Evolutionary conservation across 2,113 vertebrate species (phyloP), one percentile per base, ranked within the genome.

Genomic region (Bostrychus sinensis): DNA sequence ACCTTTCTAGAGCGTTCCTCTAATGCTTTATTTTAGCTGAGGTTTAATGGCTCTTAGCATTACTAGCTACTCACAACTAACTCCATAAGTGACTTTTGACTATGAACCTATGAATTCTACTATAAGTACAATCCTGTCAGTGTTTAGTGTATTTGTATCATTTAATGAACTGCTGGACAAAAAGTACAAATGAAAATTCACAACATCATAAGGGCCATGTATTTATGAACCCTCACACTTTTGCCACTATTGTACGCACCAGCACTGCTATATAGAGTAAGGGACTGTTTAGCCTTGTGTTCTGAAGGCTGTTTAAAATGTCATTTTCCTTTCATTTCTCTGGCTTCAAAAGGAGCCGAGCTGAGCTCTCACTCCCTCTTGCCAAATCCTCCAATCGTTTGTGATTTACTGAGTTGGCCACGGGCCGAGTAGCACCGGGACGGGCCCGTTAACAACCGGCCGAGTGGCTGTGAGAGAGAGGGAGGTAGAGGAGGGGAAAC

Each of bases 351-450:
- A 91, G 74, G 61, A 59, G 59, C 38, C 63, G 77, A 67, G n/a
- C 75, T 89, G 82, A 87, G 88, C 88, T 91, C 88, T 89, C 89
- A 88, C 89, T 91, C 88, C 89, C 86, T 90, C 83, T 76, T 89
- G 90, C 90, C 90, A 92, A 92, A 92, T 93, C 91, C 88, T 89
- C 88, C 89, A 88, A 90, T 92, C 88, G 80, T 90, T 92, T 90
- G 85, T 91, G 88, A 91, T 91, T 93, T 92, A 90, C 78, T 86
- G 88, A 86, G 88, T 85, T 92, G 91, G 92, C 91, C 74, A 57
- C 71, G 76, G 84, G 89, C 90, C 87, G 78, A 88, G 81, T 51
- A 78, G 78, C 75, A 84, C 83, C 83, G 86, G 89, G 89, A 88
- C 67, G 34, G 78, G 72, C 80, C 88, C 77, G 81, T 88, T 88